Base-by-base conservation (phyloP, 1,140 invertebrate genomes). In the Ephestia elutella region DNA sequence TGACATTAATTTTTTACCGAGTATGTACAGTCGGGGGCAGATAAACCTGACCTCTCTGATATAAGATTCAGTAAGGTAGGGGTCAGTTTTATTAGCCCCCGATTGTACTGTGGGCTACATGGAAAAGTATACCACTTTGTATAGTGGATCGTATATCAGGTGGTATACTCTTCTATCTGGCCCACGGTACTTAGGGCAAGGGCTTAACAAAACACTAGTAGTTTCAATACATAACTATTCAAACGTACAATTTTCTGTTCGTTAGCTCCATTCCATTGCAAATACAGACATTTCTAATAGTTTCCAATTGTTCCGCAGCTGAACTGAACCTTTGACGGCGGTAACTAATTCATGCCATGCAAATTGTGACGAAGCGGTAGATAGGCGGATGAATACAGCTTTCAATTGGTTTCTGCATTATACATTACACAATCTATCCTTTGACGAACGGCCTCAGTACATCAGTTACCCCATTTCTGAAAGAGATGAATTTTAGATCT, bases 321-420 rank as follows among this genome's bases (percentile, higher is more conserved):
- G 38, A 44, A 44, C 38, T 44, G n/a, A 44, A 44, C 60, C 57
- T 60, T 62, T 66, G 65, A 57, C 62, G 15, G 20, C 53, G 56
- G 53, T 62, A 64, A 68, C 56, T 68, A 57, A 68, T 68, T 64
- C 62, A 63, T 63, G 21, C 54, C 66, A 60, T 68, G 62, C 53
- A 64, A 68, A 68, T 67, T 62, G 62, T 55, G 30, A 44, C 25
- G 44, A 25, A 60, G 50, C 44, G 44, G 56, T 50, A 20, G 19
- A 20, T 57, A 57, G 48, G 57, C n/a, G 57, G 51, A 38, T 58
- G 57, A 58, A 58, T 53, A 21, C 49, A 28, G 49, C 49, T 30
- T 58, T 58, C 57, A 58, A 58, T 58, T 58, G 57, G 15, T 51
- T 21, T 11, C 49, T 58, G 32, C 57, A 58, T 58, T 35, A 58